Evolutionary conservation across 2,113 vertebrate species (phyloP).

Genomic region (Falco punctatus): DNA sequence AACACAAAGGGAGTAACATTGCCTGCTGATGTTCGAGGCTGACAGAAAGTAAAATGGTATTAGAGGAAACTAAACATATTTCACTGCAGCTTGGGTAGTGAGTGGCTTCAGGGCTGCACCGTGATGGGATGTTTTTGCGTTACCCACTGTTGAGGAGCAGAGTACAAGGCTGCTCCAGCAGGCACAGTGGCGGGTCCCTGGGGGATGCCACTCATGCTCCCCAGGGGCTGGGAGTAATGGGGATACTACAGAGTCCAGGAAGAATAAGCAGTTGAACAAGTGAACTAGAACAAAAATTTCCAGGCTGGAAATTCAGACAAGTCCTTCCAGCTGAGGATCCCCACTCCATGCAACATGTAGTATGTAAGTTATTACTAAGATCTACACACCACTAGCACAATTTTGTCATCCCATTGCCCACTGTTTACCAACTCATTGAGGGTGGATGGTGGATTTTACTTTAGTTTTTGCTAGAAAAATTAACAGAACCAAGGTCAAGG

Average conservation of each 20-base stretch:
- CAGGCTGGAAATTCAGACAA: not conserved
- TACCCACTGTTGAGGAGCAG: not conserved
- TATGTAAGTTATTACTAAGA: not conserved
- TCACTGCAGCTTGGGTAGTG: not conserved
- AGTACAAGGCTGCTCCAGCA: fast-evolving
- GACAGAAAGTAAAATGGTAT: not conserved
- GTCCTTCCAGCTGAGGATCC: not conserved
- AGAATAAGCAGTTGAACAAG: not conserved
- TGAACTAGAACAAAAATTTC: not conserved
- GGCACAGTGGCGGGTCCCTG: not conserved
- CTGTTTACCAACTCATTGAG: not conserved
- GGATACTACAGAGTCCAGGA: not conserved
- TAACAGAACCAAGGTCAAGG: not conserved
- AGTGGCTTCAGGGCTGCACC: not conserved
- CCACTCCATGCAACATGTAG: not conserved
- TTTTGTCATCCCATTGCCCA: not conserved
- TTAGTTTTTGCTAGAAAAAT: not conserved
- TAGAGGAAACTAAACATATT: not conserved
- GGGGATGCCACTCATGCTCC: not conserved
- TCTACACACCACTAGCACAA: not conserved
- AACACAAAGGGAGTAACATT: not conserved
- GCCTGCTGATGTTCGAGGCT: not conserved
- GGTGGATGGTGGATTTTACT: not conserved
- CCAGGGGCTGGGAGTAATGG: not conserved
- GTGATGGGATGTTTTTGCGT: fast-evolving